A percentile compares a stretch with the other conserved stretches of the same genome.
Conservation (phyloP, 2,113 vertebrate genomes). For the Sander lucioperca region DNA sequence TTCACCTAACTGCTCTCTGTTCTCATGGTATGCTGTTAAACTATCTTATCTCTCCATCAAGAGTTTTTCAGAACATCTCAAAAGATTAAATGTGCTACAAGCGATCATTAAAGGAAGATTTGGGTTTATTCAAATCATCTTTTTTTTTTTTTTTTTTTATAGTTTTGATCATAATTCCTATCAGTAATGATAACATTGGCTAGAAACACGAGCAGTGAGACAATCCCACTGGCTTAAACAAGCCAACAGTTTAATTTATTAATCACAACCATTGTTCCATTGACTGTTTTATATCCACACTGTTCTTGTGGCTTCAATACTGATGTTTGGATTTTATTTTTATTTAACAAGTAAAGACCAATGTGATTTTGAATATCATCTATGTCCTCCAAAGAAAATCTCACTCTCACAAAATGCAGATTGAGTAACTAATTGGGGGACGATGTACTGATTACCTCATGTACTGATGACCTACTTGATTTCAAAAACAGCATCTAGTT, state of each 20-base stretch:
- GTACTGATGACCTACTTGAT: not conserved
- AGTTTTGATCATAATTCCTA: not conserved
- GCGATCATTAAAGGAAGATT: not conserved
- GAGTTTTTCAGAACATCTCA: conserved; percentile 6
- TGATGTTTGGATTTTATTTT: no score
- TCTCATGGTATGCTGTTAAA: not conserved
- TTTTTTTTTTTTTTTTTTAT: not conserved
- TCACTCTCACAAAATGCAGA: not conserved
- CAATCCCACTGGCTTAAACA: not conserved
- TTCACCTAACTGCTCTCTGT: not conserved
- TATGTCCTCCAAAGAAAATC: not conserved
- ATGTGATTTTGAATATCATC: not conserved
- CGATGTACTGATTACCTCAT: not conserved
- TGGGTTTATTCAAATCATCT: not conserved
- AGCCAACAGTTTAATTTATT: not conserved
- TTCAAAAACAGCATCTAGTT: not conserved
- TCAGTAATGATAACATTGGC: not conserved
- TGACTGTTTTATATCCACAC: not conserved
- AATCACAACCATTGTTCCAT: not conserved
- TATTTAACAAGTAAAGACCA: no score
- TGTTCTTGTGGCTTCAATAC: no score
- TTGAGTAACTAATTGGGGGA: not conserved
- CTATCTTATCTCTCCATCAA: not conserved
- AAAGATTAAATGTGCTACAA: not conserved
- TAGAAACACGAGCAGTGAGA: not conserved